phyloP scores from a whole-genome alignment of 2,888 invertebrate genomes.

The Platycheirus albimanus region DNA sequence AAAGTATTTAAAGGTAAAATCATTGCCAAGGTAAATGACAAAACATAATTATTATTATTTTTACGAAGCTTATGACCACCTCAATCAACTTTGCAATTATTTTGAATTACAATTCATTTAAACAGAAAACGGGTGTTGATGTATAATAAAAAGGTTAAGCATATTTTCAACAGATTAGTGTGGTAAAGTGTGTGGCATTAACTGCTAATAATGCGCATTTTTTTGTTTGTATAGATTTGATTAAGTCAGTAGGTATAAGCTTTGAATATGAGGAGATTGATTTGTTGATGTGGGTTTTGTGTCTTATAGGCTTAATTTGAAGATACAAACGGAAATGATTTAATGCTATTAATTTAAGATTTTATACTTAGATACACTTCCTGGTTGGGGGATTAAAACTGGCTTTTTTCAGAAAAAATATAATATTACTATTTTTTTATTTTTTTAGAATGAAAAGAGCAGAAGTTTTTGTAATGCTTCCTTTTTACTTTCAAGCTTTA shows the following conservation, averaged over 20 bases:
- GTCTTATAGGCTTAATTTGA: not conserved
- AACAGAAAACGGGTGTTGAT: not conserved
- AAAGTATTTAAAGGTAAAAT: slow-evolving; percentile 4
- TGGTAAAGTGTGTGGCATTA: no score
- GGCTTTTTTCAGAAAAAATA: no score
- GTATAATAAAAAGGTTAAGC: not conserved
- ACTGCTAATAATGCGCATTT: no score
- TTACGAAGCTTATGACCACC: not conserved
- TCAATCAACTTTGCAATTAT: not conserved
- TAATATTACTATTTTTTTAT: no score
- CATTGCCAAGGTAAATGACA: slow-evolving; percentile 24
- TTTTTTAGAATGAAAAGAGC: no score
- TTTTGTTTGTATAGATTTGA: not conserved
- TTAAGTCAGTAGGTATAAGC: not conserved
- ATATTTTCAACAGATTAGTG: not conserved
- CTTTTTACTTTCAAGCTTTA: no score
- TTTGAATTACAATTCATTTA: slow-evolving; percentile 1
- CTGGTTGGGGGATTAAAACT: not conserved
- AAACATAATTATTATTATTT: not conserved
- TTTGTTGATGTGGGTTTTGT: no score
- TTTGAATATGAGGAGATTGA: no score
- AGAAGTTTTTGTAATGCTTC: no score
- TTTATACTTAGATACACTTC: not conserved
- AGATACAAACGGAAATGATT: not conserved
- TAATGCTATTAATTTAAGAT: not conserved